Base-by-base conservation (phyloP, 92 coral and sea anemone species). In the Nematostella vectensis region DNA sequence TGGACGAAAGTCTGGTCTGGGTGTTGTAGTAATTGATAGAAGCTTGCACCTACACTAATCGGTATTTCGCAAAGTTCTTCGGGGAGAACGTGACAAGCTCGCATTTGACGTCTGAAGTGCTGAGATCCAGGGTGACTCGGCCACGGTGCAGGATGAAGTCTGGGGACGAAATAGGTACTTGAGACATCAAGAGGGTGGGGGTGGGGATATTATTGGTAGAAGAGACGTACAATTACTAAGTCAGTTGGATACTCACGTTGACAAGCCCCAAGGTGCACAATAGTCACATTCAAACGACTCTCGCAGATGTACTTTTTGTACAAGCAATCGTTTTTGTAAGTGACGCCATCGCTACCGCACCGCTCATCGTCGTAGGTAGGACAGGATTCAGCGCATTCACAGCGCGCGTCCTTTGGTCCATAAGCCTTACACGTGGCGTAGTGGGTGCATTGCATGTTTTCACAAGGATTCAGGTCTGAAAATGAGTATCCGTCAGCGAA, bases 111-210 rank as follows among this genome's bases (percentile, higher is more conserved):
- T 54, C 74, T 4, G 73, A 56, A 15, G 53, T 63, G 63, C 57
- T 59, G 19, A 77, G 69, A 31, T 77, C 70, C 15, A 77, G 78
- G 25, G 57, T 39, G 28, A 70, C 78, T 8, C 83, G 78, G 39
- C 83, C 83, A 19, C 64, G 78, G 22, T 77, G 83, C 11, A 77
- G 64, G 43, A 77, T 33, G 38, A 77, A 77, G 3, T 72, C 83
- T 77, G 38, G 27, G 36, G 16, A 47, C 4, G 16, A 11, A 17
- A 19, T 4, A 15, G n/a, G n/a, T n/a, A n/a, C n/a, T 11, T n/a
- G 11, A 10, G 11, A 37, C 44, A 37, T 10, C 11, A 37, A 37
- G 44, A n/a, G 11, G 11, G 44, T 37, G 44, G n/a, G 11, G n/a
- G n/a, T n/a, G n/a, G n/a, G n/a, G n/a, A n/a, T n/a, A n/a, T n/a